Evolutionary conservation across 2,113 vertebrate genomes (phyloP), one percentile per base, ranked within the genome.

Genomic region (Pipra filicauda): DNA sequence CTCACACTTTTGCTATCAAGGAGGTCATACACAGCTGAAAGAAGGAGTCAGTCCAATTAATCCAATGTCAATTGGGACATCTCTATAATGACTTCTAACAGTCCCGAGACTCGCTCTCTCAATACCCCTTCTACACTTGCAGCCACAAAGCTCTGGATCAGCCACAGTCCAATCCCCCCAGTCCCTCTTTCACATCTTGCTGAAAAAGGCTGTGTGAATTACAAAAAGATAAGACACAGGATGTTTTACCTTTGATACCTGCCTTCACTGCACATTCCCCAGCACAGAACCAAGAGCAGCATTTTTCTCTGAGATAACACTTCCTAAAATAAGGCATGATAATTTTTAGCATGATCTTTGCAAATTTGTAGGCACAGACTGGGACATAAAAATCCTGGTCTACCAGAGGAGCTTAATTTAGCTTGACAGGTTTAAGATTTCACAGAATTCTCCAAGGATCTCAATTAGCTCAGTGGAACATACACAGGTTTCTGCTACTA

Each of bases 51-150:
- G 20, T n/a, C 44, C 51, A 24, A 43, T 22, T n/a, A 66, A 78
- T 30, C 58, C 48, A 23, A 18, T 6, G 19, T 26, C 37, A 67
- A 6, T 39, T 0, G 0, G 49, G 52, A 66, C 24, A 72, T 11
- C 73, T 57, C 46, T 78, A 44, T 44, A 70, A 52, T 35, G 46
- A 80, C 46, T 43, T 22, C 9, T 21, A 67, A 35, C 8, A 35
- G 43, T 31, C 54, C 62, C 3, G 0, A 66, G 62, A 83, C n/a
- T 66, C 46, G 24, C 16, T 12, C 14, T 70, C 62, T 49, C 15
- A 5, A 1, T 35, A 26, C 20, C 31, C 57, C 21, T 18, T 44
- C 64, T 22, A 15, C 33, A 22, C 37, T 64, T n/a, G 17, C 18
- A 77, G 43, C n/a, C 59, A 69, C 39, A 58, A 73, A 65, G 35